These are phyloP conservation scores for Aegotheles bennettii DNA, from an alignment of 2,113 vertebrate genomes.

Conservation along the genomic window DNA sequence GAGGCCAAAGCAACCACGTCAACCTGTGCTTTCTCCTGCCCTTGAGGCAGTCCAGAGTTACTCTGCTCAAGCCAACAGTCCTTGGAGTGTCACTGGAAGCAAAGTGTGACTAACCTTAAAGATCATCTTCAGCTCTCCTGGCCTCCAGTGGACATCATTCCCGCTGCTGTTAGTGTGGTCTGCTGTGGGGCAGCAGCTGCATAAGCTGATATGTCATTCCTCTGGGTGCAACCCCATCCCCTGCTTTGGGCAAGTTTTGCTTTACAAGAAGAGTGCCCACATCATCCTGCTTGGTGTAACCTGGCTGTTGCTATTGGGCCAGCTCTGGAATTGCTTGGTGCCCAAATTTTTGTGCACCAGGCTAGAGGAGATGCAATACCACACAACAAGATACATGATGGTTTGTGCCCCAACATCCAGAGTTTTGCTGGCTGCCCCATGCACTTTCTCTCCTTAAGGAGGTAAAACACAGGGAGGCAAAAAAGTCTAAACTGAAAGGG, in stretches of 20 bases:
- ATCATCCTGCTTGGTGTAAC: not conserved
- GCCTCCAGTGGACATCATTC: not conserved
- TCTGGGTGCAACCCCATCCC: not conserved
- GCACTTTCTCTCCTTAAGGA: not conserved
- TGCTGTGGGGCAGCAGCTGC: not conserved
- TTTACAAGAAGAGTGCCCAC: not conserved
- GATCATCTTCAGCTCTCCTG: not conserved
- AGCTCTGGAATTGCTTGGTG: fast-evolving
- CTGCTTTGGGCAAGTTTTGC: not conserved
- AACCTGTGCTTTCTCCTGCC: not conserved
- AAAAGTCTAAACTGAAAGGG: not conserved
- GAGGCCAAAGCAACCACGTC: not conserved
- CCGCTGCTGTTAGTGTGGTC: not conserved
- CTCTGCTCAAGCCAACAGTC: not conserved
- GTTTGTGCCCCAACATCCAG: not conserved
- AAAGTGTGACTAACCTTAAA: fast-evolving
- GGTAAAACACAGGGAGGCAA: not conserved
- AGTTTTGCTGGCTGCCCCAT: not conserved
- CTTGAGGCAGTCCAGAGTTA: not conserved
- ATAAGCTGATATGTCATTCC: not conserved
- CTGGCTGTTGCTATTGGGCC: not conserved
- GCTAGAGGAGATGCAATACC: not conserved
- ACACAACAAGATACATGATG: not conserved
- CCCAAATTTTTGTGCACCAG: not conserved
- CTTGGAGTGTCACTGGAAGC: not conserved